Base-by-base conservation (phyloP, 2,113 vertebrate species). In the Deroptyus accipitrinus region DNA sequence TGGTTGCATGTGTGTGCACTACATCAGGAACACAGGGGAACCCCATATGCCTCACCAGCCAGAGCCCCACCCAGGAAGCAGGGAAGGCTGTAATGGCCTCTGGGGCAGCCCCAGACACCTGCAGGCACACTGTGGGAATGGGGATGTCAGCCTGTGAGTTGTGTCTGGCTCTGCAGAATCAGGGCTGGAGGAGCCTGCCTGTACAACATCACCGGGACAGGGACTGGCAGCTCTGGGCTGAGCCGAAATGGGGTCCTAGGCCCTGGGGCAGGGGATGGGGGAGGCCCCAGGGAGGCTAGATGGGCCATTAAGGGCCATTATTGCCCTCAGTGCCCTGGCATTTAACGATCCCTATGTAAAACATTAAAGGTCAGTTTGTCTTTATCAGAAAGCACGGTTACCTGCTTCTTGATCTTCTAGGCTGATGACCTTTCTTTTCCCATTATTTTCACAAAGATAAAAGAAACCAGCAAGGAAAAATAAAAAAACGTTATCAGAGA, bases 361-460 rank as follows among this genome's bases (percentile, higher is more conserved):
- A 86, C 27, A 14, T n/a, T 67, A 92, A 85, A 93, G 46, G 85
- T 93, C 85, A 86, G n/a, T 90, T 90, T 83, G 78, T 69, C 87
- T 73, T 90, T 88, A 51, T 81, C 59, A 88, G 42, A 64, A 95
- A 64, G 76, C 83, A 76, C 76, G 63, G 70, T 35, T 95, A 68
- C 42, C 39, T 86, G 62, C 39, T 66, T 75, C 69, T 82, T 95
- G 81, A 79, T 92, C 66, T 93, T 72, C 81, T 76, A 76, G 62
- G 52, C 62, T 91, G 84, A 89, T 91, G 70, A 95, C 89, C 91
- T 92, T 96, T 95, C 55, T 75, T 90, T 95, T 79, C 35, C 62
- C 74, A 44, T 94, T 79, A 44, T 92, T 89, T 95, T 49, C 49
- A 39, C 35, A 83, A 86, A 66, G 55, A 52, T 79, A 75, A 92